A percentile compares a stretch with the other conserved stretches of the same genome.
Conservation (phyloP, 2,113 vertebrate genomes). For the Mesoclemmys tuberculata region DNA sequence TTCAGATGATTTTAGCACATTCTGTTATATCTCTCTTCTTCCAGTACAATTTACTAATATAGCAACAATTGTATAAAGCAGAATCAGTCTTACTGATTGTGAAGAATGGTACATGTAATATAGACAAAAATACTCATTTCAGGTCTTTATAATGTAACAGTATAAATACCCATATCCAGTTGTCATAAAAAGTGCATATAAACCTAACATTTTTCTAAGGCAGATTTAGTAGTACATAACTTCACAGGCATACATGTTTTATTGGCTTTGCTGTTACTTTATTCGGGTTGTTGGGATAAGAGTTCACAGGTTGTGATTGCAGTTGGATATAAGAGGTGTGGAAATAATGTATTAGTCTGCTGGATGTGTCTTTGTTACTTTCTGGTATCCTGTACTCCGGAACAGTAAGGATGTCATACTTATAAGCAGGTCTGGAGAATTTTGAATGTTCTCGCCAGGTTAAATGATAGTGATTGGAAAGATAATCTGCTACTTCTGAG, state of each 20-base stretch:
- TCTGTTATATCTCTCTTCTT: not conserved
- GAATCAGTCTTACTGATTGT: too few relatives aligned
- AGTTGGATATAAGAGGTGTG: not conserved
- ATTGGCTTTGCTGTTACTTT: not conserved
- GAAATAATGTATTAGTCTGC: not conserved
- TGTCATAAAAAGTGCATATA: not conserved
- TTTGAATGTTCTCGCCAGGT: not conserved
- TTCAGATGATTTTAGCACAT: not conserved
- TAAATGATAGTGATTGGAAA: accelerated
- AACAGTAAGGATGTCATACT: not conserved
- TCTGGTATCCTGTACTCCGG: not conserved
- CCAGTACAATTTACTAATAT: not conserved
- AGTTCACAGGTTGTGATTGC: not conserved
- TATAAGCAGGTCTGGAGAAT: not conserved
- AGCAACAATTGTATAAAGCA: too few relatives aligned
- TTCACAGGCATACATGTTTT: not conserved
- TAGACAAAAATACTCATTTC: not conserved
- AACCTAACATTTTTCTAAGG: not conserved
- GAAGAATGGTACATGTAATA: not conserved
- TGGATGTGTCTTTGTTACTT: not conserved
- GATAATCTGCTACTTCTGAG: not conserved
- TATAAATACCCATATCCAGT: not conserved
- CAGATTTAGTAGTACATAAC: not conserved
- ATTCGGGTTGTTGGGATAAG: not conserved
- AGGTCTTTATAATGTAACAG: not conserved